Conservation (phyloP, 2,113 vertebrate genomes). For the Hiodon alosoides region DNA sequence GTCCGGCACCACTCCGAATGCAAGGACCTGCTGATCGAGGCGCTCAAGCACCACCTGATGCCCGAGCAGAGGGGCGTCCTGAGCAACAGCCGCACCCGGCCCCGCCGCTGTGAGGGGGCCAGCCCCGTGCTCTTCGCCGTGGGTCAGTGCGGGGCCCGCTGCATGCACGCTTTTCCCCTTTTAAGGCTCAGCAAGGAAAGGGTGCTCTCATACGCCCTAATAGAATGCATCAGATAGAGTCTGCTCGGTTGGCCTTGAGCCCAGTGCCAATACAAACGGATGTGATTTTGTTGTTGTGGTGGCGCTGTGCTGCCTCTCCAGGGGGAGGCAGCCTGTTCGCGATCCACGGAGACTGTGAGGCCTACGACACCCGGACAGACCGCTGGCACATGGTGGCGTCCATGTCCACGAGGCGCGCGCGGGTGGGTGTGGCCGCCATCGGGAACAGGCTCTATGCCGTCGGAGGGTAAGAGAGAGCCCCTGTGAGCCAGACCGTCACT, state of each 20-base stretch:
- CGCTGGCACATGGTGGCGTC: constrained; percentile 98
- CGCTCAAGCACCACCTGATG: constrained; percentile 96
- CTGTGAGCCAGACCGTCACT: no score
- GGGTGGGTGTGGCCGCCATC: constrained; percentile 90
- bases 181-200: no score
- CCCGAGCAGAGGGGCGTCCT: constrained; percentile 91
- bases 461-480: constrained; percentile 72
- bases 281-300: no score
- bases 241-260: no score
- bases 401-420: constrained; percentile 89
- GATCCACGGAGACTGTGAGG: constrained; percentile 95
- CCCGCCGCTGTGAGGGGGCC: constrained; percentile 89
- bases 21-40: constrained; percentile 95
- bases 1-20: constrained; percentile 94
- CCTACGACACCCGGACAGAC: constrained; percentile 91
- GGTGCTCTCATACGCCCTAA: no score
- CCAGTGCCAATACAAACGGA: no score
- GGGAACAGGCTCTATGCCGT: constrained; percentile 93
- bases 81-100: constrained; percentile 84
- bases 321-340: constrained; percentile 94
- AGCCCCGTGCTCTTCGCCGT: constrained; percentile 94
- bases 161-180: no score
- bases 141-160: constrained; percentile 64
- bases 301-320: constrained; percentile 22
- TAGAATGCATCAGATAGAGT: no score